These are phyloP conservation scores for Drosophila prosaltans DNA, from an alignment of 1,140 invertebrate genomes.

Conservation along the genomic window DNA sequence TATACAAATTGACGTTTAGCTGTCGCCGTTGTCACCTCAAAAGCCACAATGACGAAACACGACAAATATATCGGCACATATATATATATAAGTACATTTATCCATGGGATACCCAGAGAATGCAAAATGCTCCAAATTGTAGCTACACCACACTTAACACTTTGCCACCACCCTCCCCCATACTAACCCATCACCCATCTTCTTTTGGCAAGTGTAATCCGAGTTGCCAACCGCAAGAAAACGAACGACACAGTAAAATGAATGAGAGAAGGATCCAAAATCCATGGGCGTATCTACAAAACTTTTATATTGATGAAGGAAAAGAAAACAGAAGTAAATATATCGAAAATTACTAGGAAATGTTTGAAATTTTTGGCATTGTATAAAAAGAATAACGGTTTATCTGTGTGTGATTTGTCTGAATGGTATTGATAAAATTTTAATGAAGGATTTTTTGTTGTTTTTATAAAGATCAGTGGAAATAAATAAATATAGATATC, in stretches of 20 bases:
- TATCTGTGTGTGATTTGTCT: too few species aligned
- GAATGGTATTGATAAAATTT: too few species aligned
- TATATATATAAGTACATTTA: constrained; percentile 9
- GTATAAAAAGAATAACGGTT: too few species aligned
- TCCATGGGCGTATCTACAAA: background rate
- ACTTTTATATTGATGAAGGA: too few species aligned
- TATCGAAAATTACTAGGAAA: too few species aligned
- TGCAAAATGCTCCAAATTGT: constrained; percentile 31
- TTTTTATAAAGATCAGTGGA: too few species aligned
- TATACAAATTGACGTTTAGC: constrained; percentile 71
- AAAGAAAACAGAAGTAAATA: too few species aligned
- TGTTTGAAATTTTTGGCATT: too few species aligned
- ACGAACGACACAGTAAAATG: background rate
- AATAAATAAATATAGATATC: too few species aligned
- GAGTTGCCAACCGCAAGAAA: constrained; percentile 61
- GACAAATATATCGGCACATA: constrained; percentile 6
- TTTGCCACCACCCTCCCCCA: background rate
- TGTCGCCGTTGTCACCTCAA: constrained; percentile 60
- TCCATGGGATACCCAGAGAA: constrained; percentile 12
- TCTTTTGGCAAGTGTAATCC: constrained; percentile 47
- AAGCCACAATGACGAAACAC: constrained; percentile 40
- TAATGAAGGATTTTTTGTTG: too few species aligned
- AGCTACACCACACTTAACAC: background rate
- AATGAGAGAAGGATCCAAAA: background rate
- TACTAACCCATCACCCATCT: too few species aligned